Base-by-base conservation (phyloP, 2,888 invertebrate genomes). In the Automeris io region DNA sequence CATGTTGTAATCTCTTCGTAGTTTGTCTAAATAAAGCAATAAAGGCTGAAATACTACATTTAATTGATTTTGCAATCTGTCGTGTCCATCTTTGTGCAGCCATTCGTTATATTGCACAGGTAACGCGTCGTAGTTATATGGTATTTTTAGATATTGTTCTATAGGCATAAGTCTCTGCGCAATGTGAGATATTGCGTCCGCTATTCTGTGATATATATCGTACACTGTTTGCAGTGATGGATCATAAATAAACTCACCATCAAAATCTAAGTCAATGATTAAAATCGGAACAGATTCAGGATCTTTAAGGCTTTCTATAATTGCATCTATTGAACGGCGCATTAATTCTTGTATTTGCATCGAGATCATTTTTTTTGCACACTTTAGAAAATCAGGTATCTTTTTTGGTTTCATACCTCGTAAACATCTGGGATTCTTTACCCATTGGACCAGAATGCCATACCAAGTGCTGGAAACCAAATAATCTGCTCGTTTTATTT, bases 321-420 rank as follows among this genome's bases (percentile, higher is more conserved):
- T 73, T 46, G 90, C 87, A 29, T 90, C 79, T 32, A 94, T 89
- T 5, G 93, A 92, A 37, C 88, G 80, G 35, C 90, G 88, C 82
- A 93, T 91, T 21, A 91, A 60, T 53, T 90, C 89, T 51, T 91
- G 90, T 50, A 94, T 88, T 68, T 91, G 90, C 54, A 87, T 80
- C 2, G 83, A 77, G 57, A 87, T 85, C 59, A 81, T 79, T 64
- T 72, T 85, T 7, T 77, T 77, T 9, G 85, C 78, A 52, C 83
- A 85, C 49, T 53, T 72, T 3, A 87, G 69, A 54, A 87, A 85
- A 11, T 65, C 62, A 0, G 79, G 66, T 44, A 81, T 62, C 46
- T 61, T 73, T 42, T 74, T 85, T 1, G 57, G 53, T 8, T 62
- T 66, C 77, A 87, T 75, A 11, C 75, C 77, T 61, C 59, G 73